Base-by-base conservation (phyloP, 2,797 vertebrate species). In the Sparidentex hasta region DNA sequence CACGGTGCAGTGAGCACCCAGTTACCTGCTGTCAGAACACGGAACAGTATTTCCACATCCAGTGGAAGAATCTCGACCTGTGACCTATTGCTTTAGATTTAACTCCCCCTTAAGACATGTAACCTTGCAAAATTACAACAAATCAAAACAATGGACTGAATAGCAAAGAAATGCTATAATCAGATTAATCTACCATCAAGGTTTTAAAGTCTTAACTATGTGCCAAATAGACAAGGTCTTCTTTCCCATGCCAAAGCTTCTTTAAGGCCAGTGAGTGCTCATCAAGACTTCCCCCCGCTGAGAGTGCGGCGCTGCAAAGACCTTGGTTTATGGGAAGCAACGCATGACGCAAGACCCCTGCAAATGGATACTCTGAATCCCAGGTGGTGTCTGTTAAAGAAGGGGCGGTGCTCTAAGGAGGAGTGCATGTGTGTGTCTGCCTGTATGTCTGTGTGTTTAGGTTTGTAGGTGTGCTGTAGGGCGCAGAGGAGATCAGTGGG, bases 261-360 rank as follows among this genome's bases (percentile, higher is more conserved):
- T 88, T 78, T 76, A 76, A 83, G 79, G 69, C 84, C 82, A 85
- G 76, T 12, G 33, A 81, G 75, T 73, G 57, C 78, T 90, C 81
- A 91, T 93, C 87, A 87, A 89, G 76, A 57, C 62, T 47, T 43
- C 61, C 41, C 78, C 87, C 81, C 46, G 68, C 90, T 90, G 90
- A 79, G 84, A 67, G 76, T 52, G 23, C 59, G 68, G 44, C 38
- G 70, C 72, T 72, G 81, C 63, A 81, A 81, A 90, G 88, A 90
- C 81, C 84, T 65, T 63, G 54, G 83, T 76, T 87, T 85, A 80
- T 50, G 81, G 76, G 65, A 86, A 77, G 62, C 44, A 17, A 59
- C 66, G 65, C 74, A 88, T 94, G 92, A 94, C 77, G 92, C 88
- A 94, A 93, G 81, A 63, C 85, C 75, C 52, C 80, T 93, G 90